Base-by-base conservation (phyloP, 2,888 invertebrate species). In the Eustalomyia histrio region DNA sequence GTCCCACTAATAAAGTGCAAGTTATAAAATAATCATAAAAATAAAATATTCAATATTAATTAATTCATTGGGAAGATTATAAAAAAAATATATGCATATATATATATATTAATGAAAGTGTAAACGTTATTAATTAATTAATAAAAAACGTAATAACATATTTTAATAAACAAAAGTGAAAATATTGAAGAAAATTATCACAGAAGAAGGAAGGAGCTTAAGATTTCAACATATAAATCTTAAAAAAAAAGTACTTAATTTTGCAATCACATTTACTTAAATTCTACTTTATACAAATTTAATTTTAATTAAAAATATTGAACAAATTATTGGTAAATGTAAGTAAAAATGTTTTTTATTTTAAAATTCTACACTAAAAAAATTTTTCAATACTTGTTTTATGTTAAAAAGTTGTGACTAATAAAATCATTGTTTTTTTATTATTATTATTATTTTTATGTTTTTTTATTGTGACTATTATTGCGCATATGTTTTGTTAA, bases 251-350 rank as follows among this genome's bases (percentile, higher is more conserved):
- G 80, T 80, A 80, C 80, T 80, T 80, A 80, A 79, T 50, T 29
- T 29, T 58, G 72, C 43, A 76, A 80, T 63, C 43, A 18, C 10
- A 72, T 68, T 39, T 80, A 80, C 80, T 80, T 80, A 76, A 80
- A 57, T 1, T 55, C 17, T 18, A 18, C 18, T 61, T 58, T 50
- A 29, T 14, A 21, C 14, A 16, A 78, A 73, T 73, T 60, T 76
- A 58, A 64, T 52, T 3, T 52, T 47, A 65, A 43, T 67, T 14
- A n/a, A 16, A 61, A 65, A 61, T 16, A 53, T 14, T 61, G 53
- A 73, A 58, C 63, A 69, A 64, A 65, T 21, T 69, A 76, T 63
- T 67, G 72, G 63, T 63, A 63, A 63, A 63, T 63, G 63, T 63
- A 63, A 63, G 63, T 63, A 63, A 14, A 55, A 3, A 57, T 39